A percentile compares a stretch with the other conserved stretches of the same genome.
Evolutionary conservation across 2,113 vertebrate genomes (phyloP).

Genomic region (Pangasianodon gigas): DNA sequence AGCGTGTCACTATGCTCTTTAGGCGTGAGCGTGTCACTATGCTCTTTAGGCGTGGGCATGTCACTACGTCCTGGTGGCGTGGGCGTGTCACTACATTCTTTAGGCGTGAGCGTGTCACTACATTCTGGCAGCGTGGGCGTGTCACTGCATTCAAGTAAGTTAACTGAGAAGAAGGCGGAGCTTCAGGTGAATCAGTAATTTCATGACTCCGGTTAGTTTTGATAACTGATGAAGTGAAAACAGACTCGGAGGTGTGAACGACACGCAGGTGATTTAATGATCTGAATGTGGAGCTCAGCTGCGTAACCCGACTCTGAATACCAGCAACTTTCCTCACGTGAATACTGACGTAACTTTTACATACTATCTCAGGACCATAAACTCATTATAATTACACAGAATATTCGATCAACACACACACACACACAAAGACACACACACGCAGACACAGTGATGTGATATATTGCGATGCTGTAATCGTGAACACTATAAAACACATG

Average conservation of each 20-base stretch:
- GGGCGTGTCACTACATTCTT: not conserved
- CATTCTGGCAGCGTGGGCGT: too few species aligned
- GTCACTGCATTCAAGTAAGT: not conserved
- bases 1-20: too few species aligned
- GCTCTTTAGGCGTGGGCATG: too few species aligned
- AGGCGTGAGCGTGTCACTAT: too few species aligned
- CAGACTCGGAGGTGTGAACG: not conserved
- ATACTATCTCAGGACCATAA: not conserved
- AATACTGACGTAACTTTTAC: too few species aligned
- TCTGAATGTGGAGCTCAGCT: too few species aligned
- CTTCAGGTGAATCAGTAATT: too few species aligned
- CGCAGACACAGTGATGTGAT: not conserved
- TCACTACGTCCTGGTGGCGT: not conserved
- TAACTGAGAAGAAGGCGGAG: not conserved
- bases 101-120: not conserved
- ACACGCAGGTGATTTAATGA: not conserved
- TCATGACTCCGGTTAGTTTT: not conserved
- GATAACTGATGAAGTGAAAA: not conserved
- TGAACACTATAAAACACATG: not conserved
- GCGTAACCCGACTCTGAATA: too few species aligned
- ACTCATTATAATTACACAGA: not conserved
- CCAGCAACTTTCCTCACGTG: too few species aligned
- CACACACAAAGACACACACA: not conserved
- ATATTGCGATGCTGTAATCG: not conserved
- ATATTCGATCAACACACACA: not conserved